Conservation (phyloP, 2,888 invertebrate genomes). For the Melanostoma mellinum region DNA sequence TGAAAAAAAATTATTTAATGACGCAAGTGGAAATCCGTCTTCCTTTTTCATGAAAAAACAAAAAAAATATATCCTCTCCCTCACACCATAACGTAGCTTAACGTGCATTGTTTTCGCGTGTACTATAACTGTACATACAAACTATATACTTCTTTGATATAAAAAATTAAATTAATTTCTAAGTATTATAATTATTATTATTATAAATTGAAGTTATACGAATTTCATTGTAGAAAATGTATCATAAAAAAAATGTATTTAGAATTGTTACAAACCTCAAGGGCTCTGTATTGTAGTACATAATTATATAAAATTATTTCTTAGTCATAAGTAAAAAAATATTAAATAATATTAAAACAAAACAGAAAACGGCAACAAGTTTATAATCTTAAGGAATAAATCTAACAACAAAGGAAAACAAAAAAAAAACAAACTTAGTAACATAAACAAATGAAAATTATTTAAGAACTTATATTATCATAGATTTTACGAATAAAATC, state of each 20-base stretch:
- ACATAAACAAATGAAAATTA: slow-evolving; percentile 58
- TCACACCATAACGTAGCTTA: background rate
- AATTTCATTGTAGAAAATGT: slow-evolving; percentile 68
- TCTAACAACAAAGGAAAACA: slow-evolving; percentile 31
- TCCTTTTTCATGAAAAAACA: slow-evolving; percentile 34
- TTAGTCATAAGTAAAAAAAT: slow-evolving; percentile 52
- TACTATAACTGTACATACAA: slow-evolving; percentile 26
- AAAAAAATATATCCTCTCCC: background rate
- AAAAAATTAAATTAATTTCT: slow-evolving; percentile 30
- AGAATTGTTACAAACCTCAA: slow-evolving; percentile 67
- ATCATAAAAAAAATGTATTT: slow-evolving; percentile 62
- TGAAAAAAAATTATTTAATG: background rate
- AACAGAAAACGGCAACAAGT: slow-evolving; percentile 33
- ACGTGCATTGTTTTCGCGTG: slow-evolving; percentile 21
- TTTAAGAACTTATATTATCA: slow-evolving; percentile 69
- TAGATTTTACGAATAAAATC: slow-evolving; percentile 71
- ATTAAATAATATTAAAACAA: slow-evolving; percentile 26
- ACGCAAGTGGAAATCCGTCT: slow-evolving; percentile 51
- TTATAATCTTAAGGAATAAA: slow-evolving; percentile 15
- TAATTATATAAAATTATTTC: slow-evolving; percentile 45
- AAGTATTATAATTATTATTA: slow-evolving; percentile 33
- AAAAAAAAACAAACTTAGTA: slow-evolving; percentile 41
- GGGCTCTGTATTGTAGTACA: slow-evolving; percentile 60
- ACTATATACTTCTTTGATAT: slow-evolving; percentile 25
- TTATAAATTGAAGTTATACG: slow-evolving; percentile 40